Evolutionary conservation across 2,797 vertebrate species (phyloP).

Genomic region (Ataeniobius toweri): DNA sequence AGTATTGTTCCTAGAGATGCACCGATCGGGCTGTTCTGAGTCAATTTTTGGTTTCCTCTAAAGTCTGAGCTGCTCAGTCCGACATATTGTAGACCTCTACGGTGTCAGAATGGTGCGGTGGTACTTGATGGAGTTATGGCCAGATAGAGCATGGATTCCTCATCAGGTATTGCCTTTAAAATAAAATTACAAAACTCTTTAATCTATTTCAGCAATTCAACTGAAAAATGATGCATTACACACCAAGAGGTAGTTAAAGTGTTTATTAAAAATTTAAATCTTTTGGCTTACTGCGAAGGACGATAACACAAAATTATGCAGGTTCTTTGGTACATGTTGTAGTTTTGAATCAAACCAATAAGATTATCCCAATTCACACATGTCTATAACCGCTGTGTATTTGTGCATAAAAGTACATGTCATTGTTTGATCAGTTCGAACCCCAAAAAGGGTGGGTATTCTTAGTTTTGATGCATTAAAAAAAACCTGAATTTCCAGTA

Average conservation of each 20-base stretch:
- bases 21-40: no score
- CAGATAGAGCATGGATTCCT: conserved; percentile 92
- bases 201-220: background rate
- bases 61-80: no score
- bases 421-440: no score
- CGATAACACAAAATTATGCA: no score
- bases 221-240: background rate
- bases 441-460: no score
- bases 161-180: conserved; percentile 90
- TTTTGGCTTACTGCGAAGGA: no score
- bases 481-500: background rate
- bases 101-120: conserved; percentile 92
- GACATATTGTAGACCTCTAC: conserved; percentile 87
- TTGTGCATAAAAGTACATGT: no score
- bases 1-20: no score
- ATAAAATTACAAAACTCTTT: background rate
- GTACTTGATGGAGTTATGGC: conserved; percentile 94
- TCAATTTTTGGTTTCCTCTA: no score
- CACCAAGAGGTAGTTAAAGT: background rate
- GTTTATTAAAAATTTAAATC: background rate
- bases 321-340: no score
- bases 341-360: background rate
- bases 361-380: no score
- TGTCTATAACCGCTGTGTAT: no score
- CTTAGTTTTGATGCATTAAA: background rate